A percentile compares a stretch with the other conserved stretches of the same genome.
Conservation (phyloP, 2,113 vertebrate genomes). For the Phylloscopus whistleri region DNA sequence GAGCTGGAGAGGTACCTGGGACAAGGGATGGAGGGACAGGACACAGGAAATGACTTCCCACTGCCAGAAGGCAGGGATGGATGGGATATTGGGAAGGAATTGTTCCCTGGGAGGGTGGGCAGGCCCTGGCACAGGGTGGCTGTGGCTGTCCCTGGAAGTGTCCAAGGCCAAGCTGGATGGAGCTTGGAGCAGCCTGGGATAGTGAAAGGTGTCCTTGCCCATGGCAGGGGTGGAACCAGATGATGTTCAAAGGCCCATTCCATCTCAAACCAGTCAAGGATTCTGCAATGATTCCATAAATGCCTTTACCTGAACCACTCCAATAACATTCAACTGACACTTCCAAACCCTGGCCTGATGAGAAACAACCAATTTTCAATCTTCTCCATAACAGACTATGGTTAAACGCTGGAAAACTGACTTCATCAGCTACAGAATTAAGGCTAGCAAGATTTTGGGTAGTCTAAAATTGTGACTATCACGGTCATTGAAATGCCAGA, state of each 20-base stretch:
- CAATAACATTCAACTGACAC: not conserved
- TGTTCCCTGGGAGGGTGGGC: no score
- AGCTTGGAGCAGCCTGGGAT: no score
- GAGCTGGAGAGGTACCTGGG: not conserved
- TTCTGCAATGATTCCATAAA: not conserved
- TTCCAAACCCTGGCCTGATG: not conserved
- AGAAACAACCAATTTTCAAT: not conserved
- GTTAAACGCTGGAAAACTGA: not conserved
- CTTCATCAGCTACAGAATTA: not conserved
- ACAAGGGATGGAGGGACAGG: no score
- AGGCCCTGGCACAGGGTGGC: no score
- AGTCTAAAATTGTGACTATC: not conserved
- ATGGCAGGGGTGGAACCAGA: not conserved
- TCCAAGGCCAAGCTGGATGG: no score
- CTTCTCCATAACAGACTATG: not conserved
- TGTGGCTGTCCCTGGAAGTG: no score
- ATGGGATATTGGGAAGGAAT: no score
- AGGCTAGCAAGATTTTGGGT: not conserved
- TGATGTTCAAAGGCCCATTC: accelerated
- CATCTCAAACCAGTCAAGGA: not conserved
- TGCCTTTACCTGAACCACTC: not conserved
- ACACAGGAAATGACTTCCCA: no score
- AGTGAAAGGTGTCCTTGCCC: not conserved
- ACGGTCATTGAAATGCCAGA: accelerated
- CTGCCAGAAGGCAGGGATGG: no score